Evolutionary conservation across 1,140 invertebrate genomes (phyloP).

Genomic region (Ceratoteleas bidentatus): DNA sequence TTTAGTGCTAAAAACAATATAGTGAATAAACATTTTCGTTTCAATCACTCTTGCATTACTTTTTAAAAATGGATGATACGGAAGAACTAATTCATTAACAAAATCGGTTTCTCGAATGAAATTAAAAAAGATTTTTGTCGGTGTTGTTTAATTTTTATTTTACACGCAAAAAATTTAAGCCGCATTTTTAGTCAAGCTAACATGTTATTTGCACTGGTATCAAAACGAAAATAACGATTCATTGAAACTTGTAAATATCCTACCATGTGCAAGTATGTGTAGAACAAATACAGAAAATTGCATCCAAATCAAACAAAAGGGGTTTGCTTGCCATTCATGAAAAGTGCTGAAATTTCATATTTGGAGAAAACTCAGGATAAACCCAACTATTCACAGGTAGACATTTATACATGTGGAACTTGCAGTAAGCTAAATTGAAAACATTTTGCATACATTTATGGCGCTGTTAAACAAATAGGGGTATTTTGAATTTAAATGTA

Average conservation of each 20-base stretch:
- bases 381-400: conserved; percentile 25
- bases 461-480: background rate
- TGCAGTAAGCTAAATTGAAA: conserved; percentile 29
- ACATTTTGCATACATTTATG: conserved; percentile 18
- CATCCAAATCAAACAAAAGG: conserved; percentile 48
- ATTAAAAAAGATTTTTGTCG: background rate
- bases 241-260: conserved; percentile 34
- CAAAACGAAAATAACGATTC: conserved; percentile 39
- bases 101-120: background rate
- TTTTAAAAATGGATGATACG: background rate
- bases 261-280: conserved; percentile 27
- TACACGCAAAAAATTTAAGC: conserved; percentile 21
- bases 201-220: conserved; percentile 27
- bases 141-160: background rate
- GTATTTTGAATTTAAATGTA: too few relatives aligned
- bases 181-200: conserved; percentile 22
- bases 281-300: conserved; percentile 53
- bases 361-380: conserved; percentile 44
- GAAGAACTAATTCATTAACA: background rate
- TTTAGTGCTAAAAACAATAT: too few relatives aligned
- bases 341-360: conserved; percentile 55
- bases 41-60: background rate
- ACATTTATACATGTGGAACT: conserved; percentile 34
- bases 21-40: background rate
- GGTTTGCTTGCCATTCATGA: conserved; percentile 48